These are phyloP conservation scores for Dicycla oo DNA, from an alignment of 2,888 invertebrate genomes.

Conservation along the genomic window DNA sequence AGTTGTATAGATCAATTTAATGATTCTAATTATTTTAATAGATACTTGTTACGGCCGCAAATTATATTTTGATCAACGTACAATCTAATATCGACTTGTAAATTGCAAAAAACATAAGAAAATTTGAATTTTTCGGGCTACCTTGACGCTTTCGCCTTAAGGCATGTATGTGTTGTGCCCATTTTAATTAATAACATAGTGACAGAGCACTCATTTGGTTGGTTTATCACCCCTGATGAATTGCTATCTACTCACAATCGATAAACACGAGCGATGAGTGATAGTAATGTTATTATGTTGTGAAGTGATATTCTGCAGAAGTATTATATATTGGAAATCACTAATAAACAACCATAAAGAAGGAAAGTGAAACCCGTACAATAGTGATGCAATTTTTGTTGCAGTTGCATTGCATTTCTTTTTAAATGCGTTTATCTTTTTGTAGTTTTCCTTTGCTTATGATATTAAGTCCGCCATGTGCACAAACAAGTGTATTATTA, in stretches of 20 bases:
- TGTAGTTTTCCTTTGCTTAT: background rate
- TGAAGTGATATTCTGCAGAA: background rate
- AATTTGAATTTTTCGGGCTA: no score
- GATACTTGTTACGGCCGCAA: no score
- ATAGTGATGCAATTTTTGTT: background rate
- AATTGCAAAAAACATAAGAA: no score
- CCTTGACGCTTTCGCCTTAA: no score
- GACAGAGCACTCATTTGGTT: background rate
- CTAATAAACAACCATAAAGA: background rate
- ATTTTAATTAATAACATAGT: background rate
- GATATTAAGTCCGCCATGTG: background rate
- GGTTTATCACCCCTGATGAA: slow-evolving; percentile 16
- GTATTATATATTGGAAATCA: background rate
- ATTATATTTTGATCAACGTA: no score
- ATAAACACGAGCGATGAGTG: slow-evolving; percentile 1
- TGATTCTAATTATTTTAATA: no score
- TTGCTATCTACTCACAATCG: slow-evolving; percentile 23
- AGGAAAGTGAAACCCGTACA: background rate
- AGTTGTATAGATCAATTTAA: no score
- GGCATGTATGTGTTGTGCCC: background rate
- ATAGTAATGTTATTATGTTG: background rate
- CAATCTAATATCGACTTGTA: no score
- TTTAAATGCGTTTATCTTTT: background rate
- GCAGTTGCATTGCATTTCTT: background rate
- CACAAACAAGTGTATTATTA: no score